A percentile compares a stretch with the other conserved stretches of the same genome.
phyloP scores from a whole-genome alignment of 2,797 vertebrate species.

The Mormyrus hasselquistii region DNA sequence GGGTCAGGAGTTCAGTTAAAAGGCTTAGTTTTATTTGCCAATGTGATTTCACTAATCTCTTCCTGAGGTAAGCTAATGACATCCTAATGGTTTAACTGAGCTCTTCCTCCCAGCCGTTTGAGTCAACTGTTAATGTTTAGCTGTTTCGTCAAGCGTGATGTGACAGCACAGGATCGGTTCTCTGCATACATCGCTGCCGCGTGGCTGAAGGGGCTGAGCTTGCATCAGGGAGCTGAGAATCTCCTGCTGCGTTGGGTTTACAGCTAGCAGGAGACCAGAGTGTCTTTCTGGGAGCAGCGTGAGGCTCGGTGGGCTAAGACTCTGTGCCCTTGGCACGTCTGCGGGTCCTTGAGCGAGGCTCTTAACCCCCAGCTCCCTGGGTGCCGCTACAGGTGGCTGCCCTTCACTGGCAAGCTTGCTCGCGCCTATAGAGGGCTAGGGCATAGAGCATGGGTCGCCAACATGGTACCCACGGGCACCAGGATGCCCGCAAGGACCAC shows the following conservation, averaged over 20 bases:
- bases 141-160: background rate
- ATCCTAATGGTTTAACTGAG: conserved; percentile 13
- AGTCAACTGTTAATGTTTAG: conserved; percentile 2
- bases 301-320: background rate
- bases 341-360: background rate
- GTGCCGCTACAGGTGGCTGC: background rate
- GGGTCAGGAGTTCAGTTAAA: background rate
- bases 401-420: background rate
- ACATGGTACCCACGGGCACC: too few species aligned
- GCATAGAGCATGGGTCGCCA: background rate
- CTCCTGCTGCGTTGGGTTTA: background rate
- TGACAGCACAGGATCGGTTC: background rate
- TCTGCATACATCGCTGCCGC: background rate
- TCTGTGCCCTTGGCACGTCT: background rate
- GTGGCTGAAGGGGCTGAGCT: background rate
- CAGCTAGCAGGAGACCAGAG: background rate
- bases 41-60: conserved; percentile 28
- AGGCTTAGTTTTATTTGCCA: conserved; percentile 13
- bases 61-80: conserved; percentile 31
- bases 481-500: too few species aligned
- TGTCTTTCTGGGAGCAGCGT: background rate
- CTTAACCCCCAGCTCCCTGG: background rate
- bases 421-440: background rate
- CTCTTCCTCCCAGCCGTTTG: background rate
- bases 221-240: background rate